Evolutionary conservation across 2,113 vertebrate genomes (phyloP), one percentile per base, ranked within the genome.

Genomic region (Desmodus rotundus): DNA sequence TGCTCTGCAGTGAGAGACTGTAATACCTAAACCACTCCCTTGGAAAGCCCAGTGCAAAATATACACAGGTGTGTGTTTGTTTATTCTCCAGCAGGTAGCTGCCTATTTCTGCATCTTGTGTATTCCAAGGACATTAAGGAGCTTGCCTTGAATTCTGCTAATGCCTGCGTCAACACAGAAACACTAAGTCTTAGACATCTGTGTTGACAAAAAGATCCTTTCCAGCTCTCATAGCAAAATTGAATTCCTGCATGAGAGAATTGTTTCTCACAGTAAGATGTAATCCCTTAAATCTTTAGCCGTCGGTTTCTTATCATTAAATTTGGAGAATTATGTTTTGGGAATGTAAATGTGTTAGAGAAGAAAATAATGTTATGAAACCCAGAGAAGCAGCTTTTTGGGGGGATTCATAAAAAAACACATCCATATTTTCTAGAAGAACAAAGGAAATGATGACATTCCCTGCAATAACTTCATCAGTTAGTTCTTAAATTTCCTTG

Each of bases 301-400:
- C 31, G 50, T 56, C 89, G 68, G 41, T 78, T 96, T 95, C 70
- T 96, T 94, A 80, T 77, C 63, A 93, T 50, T 94, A 92, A 95
- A 68, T 78, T 7, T 38, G 70, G 43, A 95, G 92, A 96, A 80
- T 80, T 95, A 73, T 63, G 41, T 77, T 93, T 67, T 45, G 41
- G 73, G 73, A 82, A 93, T 89, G 43, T 73, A 68, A 89, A 86
- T 78, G 54, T 26, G 15, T 92, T 93, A 43, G 47, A 74, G 88
- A 86, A 85, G 86, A 91, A 91, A 83, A 94, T 96, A 87, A 92
- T 67, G 17, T 50, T 56, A 58, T 84, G 19, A 93, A 74, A 93
- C 10, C 24, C 61, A 72, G n/a, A 38, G 41, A 91, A 74, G 50
- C 88, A 95, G 43, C 24, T 93, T 96, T 80, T 88, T 95, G 82